These are phyloP conservation scores for Drosophila equinoxialis DNA, from an alignment of 1,140 invertebrate genomes.

Conservation along the genomic window DNA sequence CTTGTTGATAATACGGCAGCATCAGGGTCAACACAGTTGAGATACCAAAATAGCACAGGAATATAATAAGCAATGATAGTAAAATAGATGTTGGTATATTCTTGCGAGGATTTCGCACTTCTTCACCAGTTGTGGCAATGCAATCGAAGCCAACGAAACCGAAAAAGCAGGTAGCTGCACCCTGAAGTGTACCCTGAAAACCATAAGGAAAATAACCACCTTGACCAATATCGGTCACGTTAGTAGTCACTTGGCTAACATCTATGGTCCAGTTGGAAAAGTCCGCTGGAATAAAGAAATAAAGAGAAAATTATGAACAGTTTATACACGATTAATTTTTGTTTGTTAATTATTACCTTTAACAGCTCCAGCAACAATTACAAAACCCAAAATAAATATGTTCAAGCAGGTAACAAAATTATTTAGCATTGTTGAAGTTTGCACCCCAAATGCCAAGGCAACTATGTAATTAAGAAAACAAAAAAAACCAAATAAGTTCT, in stretches of 20 bases:
- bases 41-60: constrained; percentile 92
- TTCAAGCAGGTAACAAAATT: constrained; percentile 94
- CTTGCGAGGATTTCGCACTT: constrained; percentile 92
- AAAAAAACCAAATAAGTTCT: neutral
- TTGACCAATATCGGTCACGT: constrained; percentile 65
- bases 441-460: constrained; percentile 90
- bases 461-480: constrained; percentile 46
- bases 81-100: constrained; percentile 95
- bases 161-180: constrained; percentile 97
- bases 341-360: constrained; percentile 85
- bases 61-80: constrained; percentile 90
- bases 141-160: constrained; percentile 98
- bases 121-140: constrained; percentile 88
- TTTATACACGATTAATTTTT: too few relatives aligned
- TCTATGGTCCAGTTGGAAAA: constrained; percentile 59
- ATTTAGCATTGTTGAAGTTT: constrained; percentile 92
- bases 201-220: constrained; percentile 89
- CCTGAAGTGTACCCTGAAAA: constrained; percentile 87
- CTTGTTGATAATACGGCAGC: constrained; percentile 90
- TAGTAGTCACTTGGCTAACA: constrained; percentile 26
- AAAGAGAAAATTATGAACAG: neutral
- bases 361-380: constrained; percentile 91
- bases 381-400: constrained; percentile 90
- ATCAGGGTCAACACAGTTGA: constrained; percentile 93
- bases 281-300: constrained; percentile 47